Evolutionary conservation across 64 coral and sea anemone species (phyloP).

Genomic region (Trachythela sp.): DNA sequence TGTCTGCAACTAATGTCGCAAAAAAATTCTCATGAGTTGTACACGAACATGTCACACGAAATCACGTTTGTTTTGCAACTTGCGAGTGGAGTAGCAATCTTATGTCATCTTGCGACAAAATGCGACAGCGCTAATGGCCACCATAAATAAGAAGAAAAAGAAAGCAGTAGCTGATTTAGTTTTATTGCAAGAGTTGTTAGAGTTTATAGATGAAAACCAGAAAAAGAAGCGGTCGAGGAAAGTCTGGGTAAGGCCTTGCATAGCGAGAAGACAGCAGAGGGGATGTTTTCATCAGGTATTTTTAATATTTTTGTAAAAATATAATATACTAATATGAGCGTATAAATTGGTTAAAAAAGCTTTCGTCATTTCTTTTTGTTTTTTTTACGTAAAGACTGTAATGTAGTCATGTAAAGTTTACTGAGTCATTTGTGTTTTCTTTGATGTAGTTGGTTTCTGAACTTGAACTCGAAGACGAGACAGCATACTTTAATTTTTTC

Average conservation of each 20-base stretch:
- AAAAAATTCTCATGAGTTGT: neutral
- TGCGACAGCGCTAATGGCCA: no score
- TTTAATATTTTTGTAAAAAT: neutral
- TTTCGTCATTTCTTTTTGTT: no score
- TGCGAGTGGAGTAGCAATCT: no score
- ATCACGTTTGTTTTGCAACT: no score
- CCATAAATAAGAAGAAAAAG: neutral
- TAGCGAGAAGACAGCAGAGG: constrained; percentile 28
- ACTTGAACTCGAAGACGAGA: constrained; percentile 33
- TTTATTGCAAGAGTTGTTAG: neutral
- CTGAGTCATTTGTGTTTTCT: neutral
- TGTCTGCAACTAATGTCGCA: neutral
- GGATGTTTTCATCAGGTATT: constrained; percentile 44
- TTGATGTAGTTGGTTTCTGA: constrained; percentile 22
- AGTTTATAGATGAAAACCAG: neutral
- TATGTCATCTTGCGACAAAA: no score
- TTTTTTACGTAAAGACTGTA: no score
- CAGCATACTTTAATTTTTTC: constrained; percentile 25
- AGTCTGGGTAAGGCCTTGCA: constrained; percentile 26
- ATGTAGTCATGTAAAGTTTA: neutral
- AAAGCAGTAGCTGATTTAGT: neutral
- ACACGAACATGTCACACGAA: neutral
- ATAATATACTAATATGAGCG: neutral
- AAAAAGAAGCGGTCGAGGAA: constrained; percentile 13
- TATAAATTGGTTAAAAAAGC: no score